A percentile compares a stretch with the other conserved stretches of the same genome.
Evolutionary conservation across 1,140 invertebrate genomes (phyloP).

Genomic region (Drosophila subobscura): DNA sequence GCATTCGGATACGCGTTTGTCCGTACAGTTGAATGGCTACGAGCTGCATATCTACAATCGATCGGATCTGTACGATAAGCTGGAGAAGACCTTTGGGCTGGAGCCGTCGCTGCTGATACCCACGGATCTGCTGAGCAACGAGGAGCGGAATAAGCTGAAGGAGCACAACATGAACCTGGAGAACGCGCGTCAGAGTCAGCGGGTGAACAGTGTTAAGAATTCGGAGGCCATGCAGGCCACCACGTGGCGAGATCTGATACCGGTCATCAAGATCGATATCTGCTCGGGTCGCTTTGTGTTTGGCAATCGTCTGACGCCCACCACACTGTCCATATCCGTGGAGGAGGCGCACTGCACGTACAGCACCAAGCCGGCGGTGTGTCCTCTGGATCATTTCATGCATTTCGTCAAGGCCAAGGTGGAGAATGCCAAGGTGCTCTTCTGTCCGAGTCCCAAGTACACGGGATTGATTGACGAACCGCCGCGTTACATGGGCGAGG

Average conservation of each 20-base stretch:
- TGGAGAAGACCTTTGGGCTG: slow-evolving; percentile 95
- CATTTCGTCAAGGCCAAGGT: slow-evolving; percentile 97
- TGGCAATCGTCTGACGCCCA: slow-evolving; percentile 97
- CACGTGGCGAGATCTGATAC: slow-evolving; percentile 98
- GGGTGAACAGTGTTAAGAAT: slow-evolving; percentile 85
- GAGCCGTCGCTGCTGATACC: slow-evolving; percentile 90
- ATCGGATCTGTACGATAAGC: slow-evolving; percentile 92
- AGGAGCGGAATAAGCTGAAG: slow-evolving; percentile 81
- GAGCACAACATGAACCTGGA: slow-evolving; percentile 87
- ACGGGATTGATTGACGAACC: slow-evolving; percentile 97
- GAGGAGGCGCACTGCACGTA: slow-evolving; percentile 98
- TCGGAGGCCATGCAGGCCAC: slow-evolving; percentile 90
- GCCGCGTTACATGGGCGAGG: slow-evolving; percentile 96
- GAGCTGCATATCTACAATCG: slow-evolving; percentile 98
- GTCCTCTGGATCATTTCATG: slow-evolving; percentile 97
- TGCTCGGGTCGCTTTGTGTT: slow-evolving; percentile 96
- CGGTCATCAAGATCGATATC: slow-evolving; percentile 97
- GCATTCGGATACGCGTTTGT: slow-evolving; percentile 96
- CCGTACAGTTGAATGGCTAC: slow-evolving; percentile 97
- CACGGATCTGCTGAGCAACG: slow-evolving; percentile 64
- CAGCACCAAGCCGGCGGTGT: slow-evolving; percentile 97
- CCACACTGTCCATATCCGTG: slow-evolving; percentile 95
- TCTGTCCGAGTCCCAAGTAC: slow-evolving; percentile 97
- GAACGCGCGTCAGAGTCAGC: slow-evolving; percentile 86
- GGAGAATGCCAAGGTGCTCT: slow-evolving; percentile 97